phyloP scores from a whole-genome alignment of 2,888 invertebrate species.

The Phasia obesa region DNA sequence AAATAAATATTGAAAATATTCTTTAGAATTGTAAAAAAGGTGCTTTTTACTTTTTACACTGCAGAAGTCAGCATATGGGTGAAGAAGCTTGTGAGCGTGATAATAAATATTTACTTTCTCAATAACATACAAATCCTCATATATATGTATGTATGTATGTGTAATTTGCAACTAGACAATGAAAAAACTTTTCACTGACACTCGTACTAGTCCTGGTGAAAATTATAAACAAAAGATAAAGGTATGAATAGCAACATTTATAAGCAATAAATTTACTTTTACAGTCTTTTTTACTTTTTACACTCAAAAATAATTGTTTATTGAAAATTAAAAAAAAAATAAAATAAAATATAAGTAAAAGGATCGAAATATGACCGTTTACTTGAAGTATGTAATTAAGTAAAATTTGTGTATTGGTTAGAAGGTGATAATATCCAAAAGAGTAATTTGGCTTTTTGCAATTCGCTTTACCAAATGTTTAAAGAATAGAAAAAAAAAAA shows the following conservation, averaged over 20 bases:
- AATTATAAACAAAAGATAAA: constrained; percentile 13
- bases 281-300: too few relatives aligned
- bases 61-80: background rate
- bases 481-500: too few relatives aligned
- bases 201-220: constrained; percentile 9
- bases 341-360: too few relatives aligned
- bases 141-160: background rate
- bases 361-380: too few relatives aligned
- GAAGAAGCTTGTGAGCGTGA: constrained; percentile 32
- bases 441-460: too few relatives aligned
- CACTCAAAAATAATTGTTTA: background rate
- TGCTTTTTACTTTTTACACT: constrained; percentile 9
- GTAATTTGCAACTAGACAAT: background rate
- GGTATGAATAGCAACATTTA: background rate
- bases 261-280: background rate
- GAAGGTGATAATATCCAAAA: too few relatives aligned
- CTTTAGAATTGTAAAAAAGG: background rate
- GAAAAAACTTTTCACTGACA: constrained; percentile 25
- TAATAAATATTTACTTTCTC: constrained; percentile 48
- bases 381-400: too few relatives aligned
- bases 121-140: constrained; percentile 24
- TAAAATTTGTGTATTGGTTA: too few relatives aligned
- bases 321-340: background rate
- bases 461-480: too few relatives aligned
- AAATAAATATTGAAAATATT: background rate